These are phyloP conservation scores for Capitella teleta DNA, from an alignment of 1,140 invertebrate species.

Conservation along the genomic window DNA sequence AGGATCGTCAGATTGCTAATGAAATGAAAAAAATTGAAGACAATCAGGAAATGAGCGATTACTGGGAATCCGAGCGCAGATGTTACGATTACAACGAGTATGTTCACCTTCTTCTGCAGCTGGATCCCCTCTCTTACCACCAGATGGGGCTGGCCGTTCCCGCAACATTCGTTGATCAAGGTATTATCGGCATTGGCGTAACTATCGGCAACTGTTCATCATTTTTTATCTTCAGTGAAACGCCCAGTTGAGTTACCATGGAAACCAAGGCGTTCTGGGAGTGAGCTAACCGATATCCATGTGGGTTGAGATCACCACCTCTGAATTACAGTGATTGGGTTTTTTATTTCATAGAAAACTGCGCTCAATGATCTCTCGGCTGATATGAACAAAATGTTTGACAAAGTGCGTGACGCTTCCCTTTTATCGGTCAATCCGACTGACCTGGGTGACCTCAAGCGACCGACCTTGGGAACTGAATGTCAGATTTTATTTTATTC, in stretches of 20 bases:
- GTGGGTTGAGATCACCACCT: slow-evolving; percentile 17
- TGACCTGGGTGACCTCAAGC: too few species aligned
- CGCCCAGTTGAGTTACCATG: slow-evolving; percentile 24
- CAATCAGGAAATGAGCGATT: too few species aligned
- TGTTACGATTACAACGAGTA: slow-evolving; percentile 30
- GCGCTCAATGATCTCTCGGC: slow-evolving; percentile 31
- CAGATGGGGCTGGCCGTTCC: slow-evolving; percentile 32
- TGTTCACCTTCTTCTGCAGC: slow-evolving; percentile 18
- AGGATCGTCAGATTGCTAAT: too few species aligned
- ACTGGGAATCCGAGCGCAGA: slow-evolving; percentile 36
- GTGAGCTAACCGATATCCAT: slow-evolving; percentile 33
- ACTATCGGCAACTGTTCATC: too few species aligned
- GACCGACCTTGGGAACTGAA: too few species aligned
- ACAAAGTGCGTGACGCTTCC: slow-evolving; percentile 29
- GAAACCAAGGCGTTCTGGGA: slow-evolving; percentile 22
- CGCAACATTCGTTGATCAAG: slow-evolving; percentile 28
- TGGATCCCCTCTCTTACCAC: slow-evolving; percentile 36
- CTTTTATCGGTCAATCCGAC: slow-evolving; percentile 31
- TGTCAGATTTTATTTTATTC: too few species aligned
- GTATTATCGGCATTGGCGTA: too few species aligned
- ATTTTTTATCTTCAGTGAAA: too few species aligned
- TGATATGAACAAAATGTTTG: slow-evolving; percentile 28
- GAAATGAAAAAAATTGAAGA: too few species aligned
- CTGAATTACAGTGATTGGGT: neutral
- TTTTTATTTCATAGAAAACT: slow-evolving; percentile 19